phyloP scores from a whole-genome alignment of 2,888 invertebrate genomes.

The Stenurella melanura region DNA sequence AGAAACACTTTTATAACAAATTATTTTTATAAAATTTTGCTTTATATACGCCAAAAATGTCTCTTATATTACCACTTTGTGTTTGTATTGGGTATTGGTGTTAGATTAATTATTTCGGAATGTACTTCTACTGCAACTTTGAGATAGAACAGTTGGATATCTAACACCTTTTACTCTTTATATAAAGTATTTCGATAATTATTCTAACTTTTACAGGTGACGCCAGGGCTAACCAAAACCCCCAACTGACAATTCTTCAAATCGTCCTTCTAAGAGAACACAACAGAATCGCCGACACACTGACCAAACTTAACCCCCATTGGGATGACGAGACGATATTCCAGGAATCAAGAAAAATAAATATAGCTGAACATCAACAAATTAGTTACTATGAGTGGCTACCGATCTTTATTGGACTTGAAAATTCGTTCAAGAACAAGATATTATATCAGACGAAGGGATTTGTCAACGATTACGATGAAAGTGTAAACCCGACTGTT shows the following conservation, averaged over 20 bases:
- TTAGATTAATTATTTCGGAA: too few relatives aligned
- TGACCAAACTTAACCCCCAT: constrained; percentile 81
- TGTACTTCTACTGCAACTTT: too few relatives aligned
- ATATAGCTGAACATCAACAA: constrained; percentile 81
- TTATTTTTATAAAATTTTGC: too few relatives aligned
- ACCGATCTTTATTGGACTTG: constrained; percentile 80
- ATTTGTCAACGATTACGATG: constrained; percentile 81
- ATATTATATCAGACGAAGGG: constrained; percentile 77
- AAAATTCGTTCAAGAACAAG: constrained; percentile 78
- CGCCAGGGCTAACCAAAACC: constrained; percentile 81
- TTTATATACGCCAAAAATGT: too few relatives aligned
- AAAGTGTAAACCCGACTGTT: constrained; percentile 78
- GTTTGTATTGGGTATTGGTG: too few relatives aligned
- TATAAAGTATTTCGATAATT: neutral
- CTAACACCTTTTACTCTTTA: too few relatives aligned
- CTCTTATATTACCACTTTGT: too few relatives aligned
- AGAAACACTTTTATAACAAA: too few relatives aligned
- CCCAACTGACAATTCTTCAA: constrained; percentile 82
- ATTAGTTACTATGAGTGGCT: constrained; percentile 86
- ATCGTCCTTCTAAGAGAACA: constrained; percentile 83
- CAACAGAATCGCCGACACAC: constrained; percentile 80
- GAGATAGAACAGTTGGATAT: too few relatives aligned
- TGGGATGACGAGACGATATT: constrained; percentile 84
- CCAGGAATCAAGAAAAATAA: constrained; percentile 83
- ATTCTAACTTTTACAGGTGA: constrained; percentile 75